Percentiles rank a stretch among this genome's conserved stretches.
phyloP scores from a whole-genome alignment of 2,113 vertebrate genomes.

The Mirza zaza region DNA sequence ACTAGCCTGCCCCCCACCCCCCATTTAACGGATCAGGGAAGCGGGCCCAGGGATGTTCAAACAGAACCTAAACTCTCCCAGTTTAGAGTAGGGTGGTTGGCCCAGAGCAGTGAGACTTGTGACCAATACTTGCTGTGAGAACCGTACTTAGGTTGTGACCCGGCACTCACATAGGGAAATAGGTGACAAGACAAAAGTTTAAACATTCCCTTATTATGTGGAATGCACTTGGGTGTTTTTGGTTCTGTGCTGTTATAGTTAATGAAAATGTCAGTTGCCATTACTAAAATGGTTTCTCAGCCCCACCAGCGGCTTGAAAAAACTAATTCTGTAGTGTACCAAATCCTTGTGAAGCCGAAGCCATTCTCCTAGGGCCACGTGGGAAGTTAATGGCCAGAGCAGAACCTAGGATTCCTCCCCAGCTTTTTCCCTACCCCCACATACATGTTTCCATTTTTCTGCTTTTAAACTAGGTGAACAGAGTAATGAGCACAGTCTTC shows the following conservation, averaged over 20 bases:
- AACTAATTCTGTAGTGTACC: background rate
- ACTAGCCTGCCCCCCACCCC: background rate
- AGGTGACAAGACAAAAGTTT: background rate
- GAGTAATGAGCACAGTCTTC: background rate
- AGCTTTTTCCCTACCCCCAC: background rate
- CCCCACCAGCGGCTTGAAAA: background rate
- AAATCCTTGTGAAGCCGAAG: background rate
- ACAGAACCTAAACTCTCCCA: background rate
- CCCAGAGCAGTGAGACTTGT: background rate
- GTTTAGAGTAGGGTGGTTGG: background rate
- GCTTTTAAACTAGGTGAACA: background rate
- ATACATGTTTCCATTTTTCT: rapidly evolving
- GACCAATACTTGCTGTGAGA: background rate
- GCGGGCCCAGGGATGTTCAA: background rate
- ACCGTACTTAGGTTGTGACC: background rate
- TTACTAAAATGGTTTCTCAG: background rate
- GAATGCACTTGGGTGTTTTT: background rate
- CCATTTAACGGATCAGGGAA: background rate
- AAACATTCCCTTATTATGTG: rapidly evolving
- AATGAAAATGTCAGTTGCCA: background rate
- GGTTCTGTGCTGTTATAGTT: background rate
- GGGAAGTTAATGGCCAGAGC: background rate
- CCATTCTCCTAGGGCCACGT: rapidly evolving
- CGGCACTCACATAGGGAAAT: background rate
- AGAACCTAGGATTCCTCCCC: background rate